These are phyloP conservation scores for Pollenia angustigena DNA, from an alignment of 2,888 invertebrate species.

Conservation along the genomic window DNA sequence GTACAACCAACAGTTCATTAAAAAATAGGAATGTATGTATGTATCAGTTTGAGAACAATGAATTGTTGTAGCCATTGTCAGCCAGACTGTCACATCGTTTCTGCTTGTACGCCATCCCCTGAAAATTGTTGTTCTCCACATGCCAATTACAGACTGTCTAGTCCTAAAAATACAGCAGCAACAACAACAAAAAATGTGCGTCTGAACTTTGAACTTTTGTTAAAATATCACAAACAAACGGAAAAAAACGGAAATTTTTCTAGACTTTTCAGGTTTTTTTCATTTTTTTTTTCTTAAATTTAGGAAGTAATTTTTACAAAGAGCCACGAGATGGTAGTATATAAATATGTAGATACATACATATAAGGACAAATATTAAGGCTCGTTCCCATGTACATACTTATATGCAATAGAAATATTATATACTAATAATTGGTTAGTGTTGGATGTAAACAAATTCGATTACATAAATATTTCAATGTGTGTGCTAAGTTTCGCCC, in stretches of 20 bases:
- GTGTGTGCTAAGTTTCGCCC: no score
- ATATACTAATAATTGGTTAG: no score
- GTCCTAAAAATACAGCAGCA: constrained; percentile 3
- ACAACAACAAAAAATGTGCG: constrained; percentile 36
- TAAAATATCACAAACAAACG: constrained; percentile 32
- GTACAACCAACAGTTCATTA: constrained; percentile 51
- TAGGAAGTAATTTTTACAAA: background rate
- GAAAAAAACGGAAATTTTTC: constrained; percentile 19
- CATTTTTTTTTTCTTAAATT: background rate
- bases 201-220: constrained; percentile 63
- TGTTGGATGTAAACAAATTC: no score
- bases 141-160: constrained; percentile 62
- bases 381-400: no score
- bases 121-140: background rate
- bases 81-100: constrained; percentile 37
- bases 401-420: no score
- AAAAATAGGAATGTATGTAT: background rate
- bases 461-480: no score
- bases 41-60: constrained; percentile 47
- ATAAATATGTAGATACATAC: no score
- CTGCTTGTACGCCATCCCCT: background rate
- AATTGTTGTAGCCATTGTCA: constrained; percentile 46
- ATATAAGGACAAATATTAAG: no score
- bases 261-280: background rate
- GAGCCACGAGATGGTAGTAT: no score